phyloP scores from a whole-genome alignment of 2,797 vertebrate species.

The Pipistrellus nathusii region DNA sequence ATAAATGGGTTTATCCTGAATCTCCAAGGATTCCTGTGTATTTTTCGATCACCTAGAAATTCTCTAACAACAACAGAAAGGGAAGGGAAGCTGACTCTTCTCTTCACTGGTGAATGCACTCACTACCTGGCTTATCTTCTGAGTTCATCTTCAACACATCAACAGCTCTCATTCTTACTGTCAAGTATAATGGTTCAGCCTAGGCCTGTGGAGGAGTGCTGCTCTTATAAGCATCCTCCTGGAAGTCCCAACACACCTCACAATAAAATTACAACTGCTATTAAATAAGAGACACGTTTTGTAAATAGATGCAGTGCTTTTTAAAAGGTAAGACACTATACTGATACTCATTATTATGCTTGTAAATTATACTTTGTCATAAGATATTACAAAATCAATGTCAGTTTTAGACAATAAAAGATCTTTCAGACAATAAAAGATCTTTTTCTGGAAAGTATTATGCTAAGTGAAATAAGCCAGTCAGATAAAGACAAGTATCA shows the following conservation, averaged over 20 bases:
- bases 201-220: background rate
- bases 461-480: background rate
- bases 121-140: background rate
- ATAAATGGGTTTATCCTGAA: no score
- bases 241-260: background rate
- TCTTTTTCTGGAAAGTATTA: background rate
- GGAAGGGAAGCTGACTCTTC: background rate
- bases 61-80: background rate
- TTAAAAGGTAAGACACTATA: background rate
- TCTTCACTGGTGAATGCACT: background rate
- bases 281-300: background rate
- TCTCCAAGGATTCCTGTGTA: no score
- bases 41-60: no score
- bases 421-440: conserved; percentile 32
- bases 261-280: background rate
- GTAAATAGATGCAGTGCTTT: background rate
- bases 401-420: conserved; percentile 3
- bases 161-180: background rate
- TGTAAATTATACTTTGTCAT: conserved; percentile 2
- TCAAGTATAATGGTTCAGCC: background rate
- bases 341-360: background rate
- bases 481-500: no score
- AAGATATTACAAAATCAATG: background rate
- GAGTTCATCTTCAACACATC: background rate
- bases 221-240: background rate